These are phyloP conservation scores for Andricus grossulariae DNA, from an alignment of 1,140 invertebrate genomes.

Conservation along the genomic window DNA sequence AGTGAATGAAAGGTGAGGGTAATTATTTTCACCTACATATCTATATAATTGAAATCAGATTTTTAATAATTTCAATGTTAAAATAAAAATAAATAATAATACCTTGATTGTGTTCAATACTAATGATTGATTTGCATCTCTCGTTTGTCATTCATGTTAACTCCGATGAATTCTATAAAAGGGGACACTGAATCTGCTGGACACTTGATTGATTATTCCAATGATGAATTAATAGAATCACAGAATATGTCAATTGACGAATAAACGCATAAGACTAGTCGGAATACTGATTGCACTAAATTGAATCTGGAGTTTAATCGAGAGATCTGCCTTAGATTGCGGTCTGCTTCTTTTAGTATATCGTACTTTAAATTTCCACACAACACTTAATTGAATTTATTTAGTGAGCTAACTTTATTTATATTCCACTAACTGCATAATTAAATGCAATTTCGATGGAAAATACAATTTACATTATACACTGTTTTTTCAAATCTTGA, in stretches of 20 bases:
- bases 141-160: neutral
- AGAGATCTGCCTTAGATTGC: neutral
- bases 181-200: neutral
- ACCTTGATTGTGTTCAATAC: no score
- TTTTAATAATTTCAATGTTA: no score
- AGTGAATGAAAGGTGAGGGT: no score
- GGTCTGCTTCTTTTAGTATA: neutral
- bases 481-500: neutral
- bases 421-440: neutral
- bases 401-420: neutral
- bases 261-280: neutral
- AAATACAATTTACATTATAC: constrained; percentile 8
- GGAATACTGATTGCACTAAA: constrained; percentile 4
- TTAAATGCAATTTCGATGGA: neutral
- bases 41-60: no score
- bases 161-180: neutral
- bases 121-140: no score
- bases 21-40: no score
- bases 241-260: neutral
- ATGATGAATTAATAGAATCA: neutral
- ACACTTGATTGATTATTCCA: neutral
- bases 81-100: no score
- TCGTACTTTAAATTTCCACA: constrained; percentile 1
- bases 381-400: neutral
- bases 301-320: constrained; percentile 14